Conservation (phyloP, 35 echinoderm and acorn worm species). For the Strongylocentrotus purpuratus region DNA sequence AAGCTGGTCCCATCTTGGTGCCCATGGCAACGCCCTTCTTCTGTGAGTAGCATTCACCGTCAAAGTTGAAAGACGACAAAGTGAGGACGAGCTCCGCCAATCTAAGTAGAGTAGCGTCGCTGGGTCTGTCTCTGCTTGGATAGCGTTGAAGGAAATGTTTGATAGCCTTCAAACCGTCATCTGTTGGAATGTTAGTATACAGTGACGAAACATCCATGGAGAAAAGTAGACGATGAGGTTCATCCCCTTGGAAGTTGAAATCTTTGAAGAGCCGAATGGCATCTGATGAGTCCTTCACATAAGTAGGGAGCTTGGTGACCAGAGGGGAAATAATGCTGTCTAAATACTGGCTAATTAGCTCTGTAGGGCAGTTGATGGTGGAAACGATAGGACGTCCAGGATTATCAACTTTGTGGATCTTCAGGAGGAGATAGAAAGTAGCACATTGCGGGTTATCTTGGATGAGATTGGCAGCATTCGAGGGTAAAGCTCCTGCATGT, state of each 20-base stretch:
- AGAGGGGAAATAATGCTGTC: constrained; percentile 51
- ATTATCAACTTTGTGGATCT: constrained; percentile 57
- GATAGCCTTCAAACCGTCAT: constrained; percentile 32
- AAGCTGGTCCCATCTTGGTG: background rate
- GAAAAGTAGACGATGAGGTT: background rate
- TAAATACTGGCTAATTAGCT: constrained; percentile 55
- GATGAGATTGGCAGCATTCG: constrained; percentile 31
- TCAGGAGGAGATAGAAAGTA: constrained; percentile 45
- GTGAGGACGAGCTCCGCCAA: background rate
- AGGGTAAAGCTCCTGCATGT: background rate
- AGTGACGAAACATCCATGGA: constrained; percentile 55
- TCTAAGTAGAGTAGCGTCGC: background rate
- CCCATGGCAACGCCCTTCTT: background rate
- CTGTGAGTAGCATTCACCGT: background rate
- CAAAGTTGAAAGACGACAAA: background rate
- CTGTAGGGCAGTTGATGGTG: constrained; percentile 58
- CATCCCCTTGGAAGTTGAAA: background rate
- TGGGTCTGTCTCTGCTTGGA: background rate
- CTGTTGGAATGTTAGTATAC: constrained; percentile 53
- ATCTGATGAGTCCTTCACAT: constrained; percentile 48
- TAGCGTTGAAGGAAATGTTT: constrained; percentile 17
- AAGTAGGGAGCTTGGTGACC: constrained; percentile 49
- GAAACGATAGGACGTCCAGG: constrained; percentile 57
- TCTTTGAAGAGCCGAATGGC: constrained; percentile 39
- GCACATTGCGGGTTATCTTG: constrained; percentile 36